Evolutionary conservation across 2,888 invertebrate species (phyloP), one percentile per base, ranked within the genome.

Genomic region (Choristoneura rosaceana): DNA sequence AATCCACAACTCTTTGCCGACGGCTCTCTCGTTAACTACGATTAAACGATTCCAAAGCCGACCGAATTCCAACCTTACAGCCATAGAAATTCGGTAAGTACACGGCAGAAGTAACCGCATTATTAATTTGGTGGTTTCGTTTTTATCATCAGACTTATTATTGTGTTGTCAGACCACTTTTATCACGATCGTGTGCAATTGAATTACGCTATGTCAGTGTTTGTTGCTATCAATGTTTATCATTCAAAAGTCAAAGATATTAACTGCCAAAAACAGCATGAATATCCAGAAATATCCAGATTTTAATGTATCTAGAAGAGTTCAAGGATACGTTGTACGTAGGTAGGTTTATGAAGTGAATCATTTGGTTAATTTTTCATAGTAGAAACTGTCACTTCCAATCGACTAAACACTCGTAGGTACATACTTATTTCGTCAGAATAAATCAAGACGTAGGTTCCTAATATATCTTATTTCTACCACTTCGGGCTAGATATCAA

Each of bases 141-240:
- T 71, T 55, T 59, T 59, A 68, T 68, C 68, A 38, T 58, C 71
- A 47, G 41, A 41, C 67, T 63, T 38, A 45, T 63, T 71, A 47
- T 52, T 64, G 71, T 71, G 47, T 68, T 58, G 71, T 71, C 63
- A 68, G 63, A 71, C 68, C 50, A 71, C 71, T 68, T 66, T 68
- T 47, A 67, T 71, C 62, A 63, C 55, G 62, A 67, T 45, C 55
- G 67, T 62, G 71, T 71, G 67, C 71, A 71, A 71, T 71, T 58
- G 63, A 67, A 63, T 71, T 71, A 71, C 63, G 47, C 63, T 58
- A 38, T 68, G 68, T 33, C 71, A 63, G n/a, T 59, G 12, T 50
- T 71, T 63, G 55, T 71, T 67, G 58, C 71, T 62, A 60, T 65
- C 70, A 65, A 59, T 47, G 55, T 15, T 70, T 58, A 63, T 70